Evolutionary conservation across 2,113 vertebrate species (phyloP), one percentile per base, ranked within the genome.

Genomic region (Glaucomys volans): DNA sequence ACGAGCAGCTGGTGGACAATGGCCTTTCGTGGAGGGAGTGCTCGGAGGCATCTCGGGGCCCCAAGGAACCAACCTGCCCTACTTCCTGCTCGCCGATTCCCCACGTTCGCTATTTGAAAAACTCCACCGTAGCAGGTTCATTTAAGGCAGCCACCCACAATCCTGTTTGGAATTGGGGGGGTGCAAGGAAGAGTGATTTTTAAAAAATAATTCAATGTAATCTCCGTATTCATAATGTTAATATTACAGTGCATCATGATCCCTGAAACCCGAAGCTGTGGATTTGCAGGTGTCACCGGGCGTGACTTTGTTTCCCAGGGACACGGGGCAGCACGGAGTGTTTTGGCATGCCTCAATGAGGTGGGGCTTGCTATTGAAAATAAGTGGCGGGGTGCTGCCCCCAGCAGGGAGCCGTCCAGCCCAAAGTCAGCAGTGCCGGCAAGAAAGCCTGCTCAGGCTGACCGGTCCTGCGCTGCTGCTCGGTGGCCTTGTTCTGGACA

Each of bases 1-100:
- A 28, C 0, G 40, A 14, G 22, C 0, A 4, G 28, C 42, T 8
- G 5, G 32, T 37, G 26, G 83, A n/a, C 57, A 6, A n/a, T 16
- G 22, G 0, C n/a, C 22, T 22, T 6, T 24, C 8, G 24, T 28
- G 40, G 35, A 8, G 74, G 50, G 30, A 35, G 28, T 1, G n/a
- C n/a, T n/a, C n/a, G 30, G 11, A 35, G 80, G 62, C 9, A 28
- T 8, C 42, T 47, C 24, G 20, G 52, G 50, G n/a, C n/a, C n/a
- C n/a, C 10, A 30, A n/a, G 8, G 44, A 35, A 26, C 37, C 32
- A 9, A 44, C 12, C 69, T 11, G 42, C 30, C n/a, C 37, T 59
- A 14, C 32, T 44, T 87, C 12, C 52, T 18, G 13, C 72, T 44
- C 28, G 37, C 24, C 69, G 11, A n/a, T 47, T 74, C 26, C 66